Base-by-base conservation (phyloP, 2,797 vertebrate genomes). In the Crypturellus tataupa region DNA sequence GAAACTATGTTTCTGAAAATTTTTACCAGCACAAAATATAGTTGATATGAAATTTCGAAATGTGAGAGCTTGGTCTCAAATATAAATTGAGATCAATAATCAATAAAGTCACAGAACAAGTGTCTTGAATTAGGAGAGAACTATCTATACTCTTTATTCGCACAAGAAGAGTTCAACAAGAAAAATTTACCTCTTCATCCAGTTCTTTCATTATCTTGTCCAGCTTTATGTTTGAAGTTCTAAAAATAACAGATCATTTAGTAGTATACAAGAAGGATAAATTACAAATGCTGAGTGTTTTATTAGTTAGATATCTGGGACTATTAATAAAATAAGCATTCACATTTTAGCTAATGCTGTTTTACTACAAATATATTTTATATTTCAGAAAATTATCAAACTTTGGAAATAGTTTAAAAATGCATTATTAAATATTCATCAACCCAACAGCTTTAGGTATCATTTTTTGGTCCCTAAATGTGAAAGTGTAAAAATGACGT, bases 121-220 rank as follows among this genome's bases (percentile, higher is more conserved):
- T 21, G 65, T 44, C 53, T 63, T 68, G 65, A 35, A 65, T 37
- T 7, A 71, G 18, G 2, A 20, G 42, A 91, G 17, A 35, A 35
- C 14, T 82, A 24, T 6, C 62, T 49, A 53, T 21, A 35, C 25
- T 53, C 37, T 91, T 78, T 33, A 89, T 10, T 5, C 60, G 75
- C 47, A 18, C 33, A 81, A 94, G 47, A 37, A 7, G 14, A 20
- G 16, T 85, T 90, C 51, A 72, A 6, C 29, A 53, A 87, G 2
- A 72, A 87, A 60, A 85, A 92, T 80, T 90, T 98, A 99, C 99
- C 98, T 99, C 99, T 97, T 99, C 99, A 95, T 99, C 99, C 97
- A 99, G 97, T 97, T 99, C 99, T 97, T 99, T 99, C 97, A 99
- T 98, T 95, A 99, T 98, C 98, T 99, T 99, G 96, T 99, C 99